These are phyloP conservation scores for Nettapus auritus DNA, from an alignment of 2,113 vertebrate species.

Conservation along the genomic window DNA sequence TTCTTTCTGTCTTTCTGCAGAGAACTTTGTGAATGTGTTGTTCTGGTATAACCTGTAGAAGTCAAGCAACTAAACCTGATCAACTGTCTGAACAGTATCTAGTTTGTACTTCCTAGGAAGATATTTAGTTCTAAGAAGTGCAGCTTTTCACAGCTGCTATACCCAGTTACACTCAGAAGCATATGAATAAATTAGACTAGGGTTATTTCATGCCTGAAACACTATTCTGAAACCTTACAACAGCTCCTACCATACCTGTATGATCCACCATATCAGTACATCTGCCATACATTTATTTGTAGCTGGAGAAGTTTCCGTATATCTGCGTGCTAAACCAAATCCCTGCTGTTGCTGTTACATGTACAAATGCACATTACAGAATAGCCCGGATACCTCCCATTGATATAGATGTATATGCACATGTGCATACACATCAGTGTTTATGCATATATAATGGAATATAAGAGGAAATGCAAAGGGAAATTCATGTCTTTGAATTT, in stretches of 20 bases:
- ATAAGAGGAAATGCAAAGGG: background rate
- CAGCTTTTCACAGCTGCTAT: background rate
- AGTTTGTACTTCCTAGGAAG: background rate
- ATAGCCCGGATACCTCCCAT: background rate
- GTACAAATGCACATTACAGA: background rate
- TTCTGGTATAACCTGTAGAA: background rate
- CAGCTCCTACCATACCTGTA: background rate
- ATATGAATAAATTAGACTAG: background rate
- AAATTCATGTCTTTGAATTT: background rate
- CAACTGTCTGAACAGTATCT: background rate
- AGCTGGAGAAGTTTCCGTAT: background rate
- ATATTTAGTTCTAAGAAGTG: background rate
- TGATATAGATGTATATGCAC: background rate
- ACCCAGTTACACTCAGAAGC: background rate
- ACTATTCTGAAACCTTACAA: background rate
- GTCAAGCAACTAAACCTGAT: background rate
- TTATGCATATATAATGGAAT: background rate
- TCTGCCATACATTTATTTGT: background rate
- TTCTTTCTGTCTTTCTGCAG: background rate
- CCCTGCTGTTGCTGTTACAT: background rate
- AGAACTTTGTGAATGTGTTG: background rate
- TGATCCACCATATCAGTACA: background rate
- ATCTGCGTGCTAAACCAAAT: background rate
- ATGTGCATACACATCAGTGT: background rate
- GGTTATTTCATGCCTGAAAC: slow-evolving; percentile 18